phyloP scores from a whole-genome alignment of 2,113 vertebrate species.

The Chauna torquata region DNA sequence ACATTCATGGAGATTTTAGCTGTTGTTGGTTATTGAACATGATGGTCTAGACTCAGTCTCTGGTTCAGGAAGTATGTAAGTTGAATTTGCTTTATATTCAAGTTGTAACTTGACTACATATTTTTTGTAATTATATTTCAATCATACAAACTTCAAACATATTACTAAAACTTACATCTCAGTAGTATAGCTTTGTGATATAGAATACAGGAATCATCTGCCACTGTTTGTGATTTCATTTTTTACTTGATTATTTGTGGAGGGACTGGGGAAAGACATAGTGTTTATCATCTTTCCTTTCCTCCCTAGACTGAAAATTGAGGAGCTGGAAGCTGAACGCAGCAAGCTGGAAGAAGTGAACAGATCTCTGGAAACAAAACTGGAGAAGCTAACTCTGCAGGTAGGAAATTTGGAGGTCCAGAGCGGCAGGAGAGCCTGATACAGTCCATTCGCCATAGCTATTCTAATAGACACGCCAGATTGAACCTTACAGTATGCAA shows the following conservation, averaged over 20 bases:
- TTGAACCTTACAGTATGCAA: rapidly evolving
- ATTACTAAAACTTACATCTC: neutral
- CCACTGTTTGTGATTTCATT: neutral
- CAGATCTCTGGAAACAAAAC: slow-evolving; percentile 83
- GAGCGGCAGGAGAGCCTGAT: neutral
- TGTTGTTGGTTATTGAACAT: neutral
- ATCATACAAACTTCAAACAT: neutral
- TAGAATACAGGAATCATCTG: neutral
- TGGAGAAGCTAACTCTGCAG: slow-evolving; percentile 89
- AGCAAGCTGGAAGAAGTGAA: slow-evolving; percentile 87
- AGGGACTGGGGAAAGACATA: neutral
- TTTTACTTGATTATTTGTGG: neutral
- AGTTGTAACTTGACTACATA: neutral
- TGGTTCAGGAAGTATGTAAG: neutral
- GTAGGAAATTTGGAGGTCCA: slow-evolving; percentile 58
- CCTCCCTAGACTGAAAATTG: slow-evolving; percentile 86
- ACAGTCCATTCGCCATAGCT: rapidly evolving
- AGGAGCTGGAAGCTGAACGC: slow-evolving; percentile 89
- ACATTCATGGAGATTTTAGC: neutral
- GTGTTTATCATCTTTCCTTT: neutral
- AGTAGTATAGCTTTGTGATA: neutral
- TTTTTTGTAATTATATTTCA: neutral
- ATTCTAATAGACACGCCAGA: neutral
- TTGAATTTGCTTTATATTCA: neutral
- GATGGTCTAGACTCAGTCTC: neutral